A percentile compares a stretch with the other conserved stretches of the same genome.
Evolutionary conservation across 2,113 vertebrate species (phyloP).

Genomic region (Poeciliopsis retropinna): DNA sequence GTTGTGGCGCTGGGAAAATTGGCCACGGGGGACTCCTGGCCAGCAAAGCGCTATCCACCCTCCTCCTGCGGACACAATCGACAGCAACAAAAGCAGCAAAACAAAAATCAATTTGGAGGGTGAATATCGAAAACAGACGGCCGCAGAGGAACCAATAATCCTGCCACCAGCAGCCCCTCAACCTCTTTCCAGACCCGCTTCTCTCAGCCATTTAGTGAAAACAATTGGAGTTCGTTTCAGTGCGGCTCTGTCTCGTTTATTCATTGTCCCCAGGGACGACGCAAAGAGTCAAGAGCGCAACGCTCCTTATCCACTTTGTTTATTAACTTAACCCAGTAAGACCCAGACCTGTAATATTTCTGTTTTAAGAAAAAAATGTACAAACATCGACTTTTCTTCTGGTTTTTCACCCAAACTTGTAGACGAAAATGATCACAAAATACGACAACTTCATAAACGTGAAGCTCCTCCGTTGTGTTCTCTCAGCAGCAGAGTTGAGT

Average conservation of each 20-base stretch:
- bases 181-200: conserved; percentile 46
- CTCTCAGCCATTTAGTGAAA: conserved; percentile 47
- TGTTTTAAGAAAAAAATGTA: too few species aligned
- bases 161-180: conserved; percentile 44
- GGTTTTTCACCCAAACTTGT: too few species aligned
- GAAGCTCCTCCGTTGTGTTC: neutral
- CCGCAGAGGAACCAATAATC: conserved; percentile 59
- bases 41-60: conserved; percentile 60
- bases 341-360: too few species aligned
- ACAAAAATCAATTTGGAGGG: conserved; percentile 77
- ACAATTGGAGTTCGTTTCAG: conserved; percentile 47
- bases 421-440: conserved; percentile 5
- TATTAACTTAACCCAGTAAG: conserved; percentile 2
- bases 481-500: too few species aligned
- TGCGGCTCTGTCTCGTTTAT: conserved; percentile 43
- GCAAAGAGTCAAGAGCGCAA: conserved; percentile 38
- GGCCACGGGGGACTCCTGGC: conserved; percentile 70
- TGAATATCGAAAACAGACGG: conserved; percentile 68
- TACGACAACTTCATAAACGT: conserved; percentile 27
- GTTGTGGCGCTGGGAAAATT: conserved; percentile 71
- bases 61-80: conserved; percentile 63
- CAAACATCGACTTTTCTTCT: too few species aligned
- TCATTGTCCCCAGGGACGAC: conserved; percentile 37
- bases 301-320: conserved; percentile 47
- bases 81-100: conserved; percentile 69